Base-by-base conservation (phyloP, 2,888 invertebrate species). In the Drosophila austrosaltans region DNA sequence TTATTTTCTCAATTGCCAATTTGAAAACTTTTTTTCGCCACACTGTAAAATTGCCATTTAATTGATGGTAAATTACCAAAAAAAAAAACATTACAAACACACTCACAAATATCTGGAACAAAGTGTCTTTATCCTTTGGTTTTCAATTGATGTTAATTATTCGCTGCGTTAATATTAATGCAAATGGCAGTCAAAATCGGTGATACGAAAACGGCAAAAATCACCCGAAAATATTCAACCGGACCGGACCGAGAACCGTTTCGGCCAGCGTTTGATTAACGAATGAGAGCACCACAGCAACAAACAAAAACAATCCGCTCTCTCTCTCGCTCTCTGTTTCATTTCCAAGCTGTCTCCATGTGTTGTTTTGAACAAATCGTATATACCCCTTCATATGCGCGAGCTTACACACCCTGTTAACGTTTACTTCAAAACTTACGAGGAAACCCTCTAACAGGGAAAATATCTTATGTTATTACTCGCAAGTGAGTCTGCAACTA, bases 201-300 rank as follows among this genome's bases (percentile, higher is more conserved):
- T 48, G 48, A 48, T 48, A 48, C 48, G 48, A 48, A 48, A 48
- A 57, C 57, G 57, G 57, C 57, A 57, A 57, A 57, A 57, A 22
- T 48, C 48, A 48, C 22, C 48, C 48, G 10, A 48, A 48, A 48
- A 48, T 48, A 48, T 48, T 48, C 8, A 48, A 48, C 48, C 48
- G 48, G 57, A 57, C 57, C 57, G 57, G 57, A 39, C 57, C 57
- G 57, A n/a, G 20, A 57, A 39, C 36, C 57, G 57, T 57, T 57
- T 20, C 57, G 36, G 57, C 57, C 57, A 57, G 57, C 57, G 57
- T 36, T 39, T 57, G 16, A 57, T 39, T 12, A 39, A 39, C 39
- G 57, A 57, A 57, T 57, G 39, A 57, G 39, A 39, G 57, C 57
- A 22, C 44, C 44, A 48, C 48, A 48, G 48, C 48, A 48, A 48